Base-by-base conservation (phyloP, 2,888 invertebrate species). In the Oxycera nigricornis region DNA sequence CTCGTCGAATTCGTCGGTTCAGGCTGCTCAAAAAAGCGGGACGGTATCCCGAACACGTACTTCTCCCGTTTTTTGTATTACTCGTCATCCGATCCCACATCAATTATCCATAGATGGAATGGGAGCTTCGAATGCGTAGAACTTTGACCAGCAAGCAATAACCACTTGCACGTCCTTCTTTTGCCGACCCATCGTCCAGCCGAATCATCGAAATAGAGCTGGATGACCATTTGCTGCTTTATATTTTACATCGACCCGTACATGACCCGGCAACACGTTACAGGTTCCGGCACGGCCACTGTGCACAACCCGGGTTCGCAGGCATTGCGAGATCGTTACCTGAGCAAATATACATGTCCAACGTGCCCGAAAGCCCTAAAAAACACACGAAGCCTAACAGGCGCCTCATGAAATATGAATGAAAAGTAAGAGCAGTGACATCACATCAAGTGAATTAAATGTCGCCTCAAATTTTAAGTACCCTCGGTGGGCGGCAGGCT, bases 381-480 rank as follows among this genome's bases (percentile, higher is more conserved):
- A 9, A 31, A 61, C 31, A n/a, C 7, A 61, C 26, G 41, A 4
- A 68, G 28, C 68, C 68, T 68, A 28, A 28, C 14, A 39, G 20
- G 68, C 46, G 28, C 39, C 50, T 68, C 68, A 68, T 68, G 50
- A 68, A 68, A 68, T 68, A 68, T 68, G 50, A 68, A 68, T 68
- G 46, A 26, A 68, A 68, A 35, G 68, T 68, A 68, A 68, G 68
- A 68, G 68, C 30, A 68, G 50, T 68, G 68, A 68, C 68, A 68
- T 68, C 24, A 30, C 50, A 30, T 50, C 28, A 24, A 68, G 68
- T 68, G 68, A 50, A 68, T 68, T 68, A 50, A 68, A 68, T 68
- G 68, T 68, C 28, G n/a, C 68, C 50, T 68, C 50, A 68, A 68
- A 68, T 50, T 68, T 68, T 68, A 68, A 68, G 68, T 28, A 68